Conservation (phyloP, 2,888 invertebrate species). For the Scaptomyza reducta region DNA sequence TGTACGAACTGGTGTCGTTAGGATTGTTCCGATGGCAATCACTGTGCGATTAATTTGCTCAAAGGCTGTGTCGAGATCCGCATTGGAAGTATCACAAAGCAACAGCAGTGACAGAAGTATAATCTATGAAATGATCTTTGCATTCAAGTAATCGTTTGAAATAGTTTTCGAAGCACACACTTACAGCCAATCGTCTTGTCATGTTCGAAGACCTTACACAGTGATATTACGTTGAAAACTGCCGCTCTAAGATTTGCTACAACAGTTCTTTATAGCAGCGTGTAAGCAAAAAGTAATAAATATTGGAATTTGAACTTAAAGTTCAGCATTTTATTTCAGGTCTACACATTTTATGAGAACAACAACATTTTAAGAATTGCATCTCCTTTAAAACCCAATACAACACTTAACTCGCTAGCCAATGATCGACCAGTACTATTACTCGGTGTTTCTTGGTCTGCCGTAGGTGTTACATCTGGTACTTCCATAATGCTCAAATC, state of each 20-base stretch:
- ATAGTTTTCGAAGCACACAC: not conserved
- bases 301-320: conserved; percentile 14
- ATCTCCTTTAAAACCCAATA: not conserved
- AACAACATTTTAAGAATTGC: not conserved
- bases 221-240: conserved; percentile 29
- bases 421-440: too few species aligned
- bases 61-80: conserved; percentile 24
- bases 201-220: conserved; percentile 17
- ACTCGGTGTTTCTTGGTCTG: too few species aligned
- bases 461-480: too few species aligned
- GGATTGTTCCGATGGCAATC: conserved; percentile 2
- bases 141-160: not conserved
- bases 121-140: conserved; percentile 19
- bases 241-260: not conserved
- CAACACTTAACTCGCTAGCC: too few species aligned
- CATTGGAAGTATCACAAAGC: conserved; percentile 21
- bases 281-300: not conserved
- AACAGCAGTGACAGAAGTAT: conserved; percentile 33
- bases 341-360: not conserved
- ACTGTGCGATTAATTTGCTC: conserved; percentile 6
- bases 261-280: conserved; percentile 38
- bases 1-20: not conserved
- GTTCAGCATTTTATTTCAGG: not conserved
- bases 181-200: conserved; percentile 34
- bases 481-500: too few species aligned